A percentile compares a stretch with the other conserved stretches of the same genome.
Evolutionary conservation across 2,113 vertebrate species (phyloP).

Genomic region (Daphoenositta chrysoptera): DNA sequence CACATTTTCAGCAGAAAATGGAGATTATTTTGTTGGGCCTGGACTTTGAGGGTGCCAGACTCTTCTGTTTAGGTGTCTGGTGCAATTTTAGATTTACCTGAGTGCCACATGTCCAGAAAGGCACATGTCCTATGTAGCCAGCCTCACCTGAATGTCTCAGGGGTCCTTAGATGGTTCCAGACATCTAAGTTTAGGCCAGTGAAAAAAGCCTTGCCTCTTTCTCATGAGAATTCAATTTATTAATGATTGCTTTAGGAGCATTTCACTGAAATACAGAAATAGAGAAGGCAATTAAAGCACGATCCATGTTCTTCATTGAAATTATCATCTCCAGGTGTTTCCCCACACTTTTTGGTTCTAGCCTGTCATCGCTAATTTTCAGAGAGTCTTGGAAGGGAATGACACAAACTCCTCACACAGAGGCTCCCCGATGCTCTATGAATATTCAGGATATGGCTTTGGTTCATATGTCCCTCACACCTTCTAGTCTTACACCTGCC

Average conservation of each 20-base stretch:
- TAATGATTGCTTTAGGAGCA: neutral
- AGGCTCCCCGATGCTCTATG: neutral
- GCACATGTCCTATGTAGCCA: rapidly evolving
- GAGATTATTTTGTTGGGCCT: neutral
- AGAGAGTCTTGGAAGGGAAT: neutral
- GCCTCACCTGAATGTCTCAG: neutral
- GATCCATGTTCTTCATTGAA: neutral
- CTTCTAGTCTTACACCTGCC: neutral
- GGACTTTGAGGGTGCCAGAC: neutral
- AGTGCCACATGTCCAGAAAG: neutral
- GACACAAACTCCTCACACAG: neutral
- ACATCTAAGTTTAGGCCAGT: neutral
- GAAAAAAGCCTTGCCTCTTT: neutral
- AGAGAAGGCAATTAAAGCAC: neutral
- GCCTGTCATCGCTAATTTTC: neutral
- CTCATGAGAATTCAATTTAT: neutral
- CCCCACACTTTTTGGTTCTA: neutral
- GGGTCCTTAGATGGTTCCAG: neutral
- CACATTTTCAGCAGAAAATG: neutral
- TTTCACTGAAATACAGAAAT: neutral
- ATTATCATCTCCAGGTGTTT: neutral
- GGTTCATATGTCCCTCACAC: neutral
- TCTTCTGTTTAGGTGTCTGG: neutral
- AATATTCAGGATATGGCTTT: neutral
- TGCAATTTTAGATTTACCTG: neutral